Conservation (phyloP, 2,797 vertebrate genomes). For the Acanthurus tractus region DNA sequence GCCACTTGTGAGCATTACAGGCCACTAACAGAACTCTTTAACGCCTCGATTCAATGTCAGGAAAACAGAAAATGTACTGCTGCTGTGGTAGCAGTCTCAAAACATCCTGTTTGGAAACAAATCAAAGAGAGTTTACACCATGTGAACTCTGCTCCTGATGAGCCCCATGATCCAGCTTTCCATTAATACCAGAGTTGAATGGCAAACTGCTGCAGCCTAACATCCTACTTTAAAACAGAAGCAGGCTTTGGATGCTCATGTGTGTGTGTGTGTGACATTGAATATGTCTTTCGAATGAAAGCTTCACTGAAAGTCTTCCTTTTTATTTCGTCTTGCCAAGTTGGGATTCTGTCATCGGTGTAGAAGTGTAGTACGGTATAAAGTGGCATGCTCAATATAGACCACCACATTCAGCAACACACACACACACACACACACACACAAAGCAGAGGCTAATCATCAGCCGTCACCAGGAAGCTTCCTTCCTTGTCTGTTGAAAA, state of each 20-base stretch:
- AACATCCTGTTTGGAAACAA: constrained; percentile 46
- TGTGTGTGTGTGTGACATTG: constrained; percentile 6
- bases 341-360: constrained; percentile 26
- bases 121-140: constrained; percentile 70
- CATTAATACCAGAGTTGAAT: constrained; percentile 81
- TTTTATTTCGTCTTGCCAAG: constrained; percentile 17
- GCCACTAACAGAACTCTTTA: not conserved
- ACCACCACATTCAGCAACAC: not conserved
- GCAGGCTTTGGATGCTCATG: constrained; percentile 53
- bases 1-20: not conserved
- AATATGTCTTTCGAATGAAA: constrained; percentile 16
- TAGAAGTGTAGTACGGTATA: not conserved
- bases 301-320: constrained; percentile 40
- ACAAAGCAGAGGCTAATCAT: constrained; percentile 48
- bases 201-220: constrained; percentile 66
- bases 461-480: constrained; percentile 37
- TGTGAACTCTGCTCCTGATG: constrained; percentile 71
- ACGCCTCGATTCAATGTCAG: constrained; percentile 17
- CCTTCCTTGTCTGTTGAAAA: constrained; percentile 46
- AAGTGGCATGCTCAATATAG: constrained; percentile 20
- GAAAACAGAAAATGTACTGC: constrained; percentile 22
- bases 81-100: constrained; percentile 51
- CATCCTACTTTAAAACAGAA: constrained; percentile 71
- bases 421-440: not conserved
- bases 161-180: constrained; percentile 74